Percentiles rank a stretch among this genome's conserved stretches.
Evolutionary conservation across 2,888 invertebrate genomes (phyloP).

Genomic region (Glyphotaelius pellucidus): DNA sequence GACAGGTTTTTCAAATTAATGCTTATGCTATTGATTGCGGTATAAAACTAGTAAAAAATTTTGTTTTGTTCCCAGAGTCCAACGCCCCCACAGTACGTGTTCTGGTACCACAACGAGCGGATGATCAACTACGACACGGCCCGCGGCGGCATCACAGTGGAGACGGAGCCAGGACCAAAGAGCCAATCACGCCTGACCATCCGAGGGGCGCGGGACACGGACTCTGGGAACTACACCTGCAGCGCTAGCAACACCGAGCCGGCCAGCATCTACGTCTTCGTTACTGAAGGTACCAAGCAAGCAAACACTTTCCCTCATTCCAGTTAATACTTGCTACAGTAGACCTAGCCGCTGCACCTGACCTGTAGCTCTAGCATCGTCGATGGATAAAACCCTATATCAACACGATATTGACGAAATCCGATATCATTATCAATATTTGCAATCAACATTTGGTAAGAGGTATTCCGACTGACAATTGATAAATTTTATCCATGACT

Average conservation of each 20-base stretch:
- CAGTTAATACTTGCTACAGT: constrained; percentile 67
- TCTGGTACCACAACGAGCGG: constrained; percentile 96
- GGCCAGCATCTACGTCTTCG: constrained; percentile 92
- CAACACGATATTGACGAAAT: too few relatives aligned
- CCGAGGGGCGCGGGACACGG: constrained; percentile 87
- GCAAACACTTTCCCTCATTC: constrained; percentile 66
- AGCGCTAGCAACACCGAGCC: constrained; percentile 93
- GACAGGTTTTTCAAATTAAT: too few relatives aligned
- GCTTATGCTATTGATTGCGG: too few relatives aligned
- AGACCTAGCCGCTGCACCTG: constrained; percentile 80
- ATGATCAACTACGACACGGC: constrained; percentile 95
- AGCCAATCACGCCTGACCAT: constrained; percentile 92
- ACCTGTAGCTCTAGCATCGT: too few relatives aligned
- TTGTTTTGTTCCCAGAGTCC: constrained; percentile 82
- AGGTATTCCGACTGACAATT: too few relatives aligned
- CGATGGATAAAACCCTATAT: too few relatives aligned
- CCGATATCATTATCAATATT: too few relatives aligned
- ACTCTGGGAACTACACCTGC: constrained; percentile 95
- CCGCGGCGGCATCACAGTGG: constrained; percentile 88
- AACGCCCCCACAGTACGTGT: constrained; percentile 94
- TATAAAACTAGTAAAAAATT: too few relatives aligned
- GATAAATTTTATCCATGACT: too few relatives aligned
- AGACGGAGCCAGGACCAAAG: constrained; percentile 89
- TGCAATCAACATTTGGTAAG: too few relatives aligned
- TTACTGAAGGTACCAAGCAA: constrained; percentile 85